These are phyloP conservation scores for Tringa solitaria DNA, from an alignment of 2,113 vertebrate species.

Conservation along the genomic window DNA sequence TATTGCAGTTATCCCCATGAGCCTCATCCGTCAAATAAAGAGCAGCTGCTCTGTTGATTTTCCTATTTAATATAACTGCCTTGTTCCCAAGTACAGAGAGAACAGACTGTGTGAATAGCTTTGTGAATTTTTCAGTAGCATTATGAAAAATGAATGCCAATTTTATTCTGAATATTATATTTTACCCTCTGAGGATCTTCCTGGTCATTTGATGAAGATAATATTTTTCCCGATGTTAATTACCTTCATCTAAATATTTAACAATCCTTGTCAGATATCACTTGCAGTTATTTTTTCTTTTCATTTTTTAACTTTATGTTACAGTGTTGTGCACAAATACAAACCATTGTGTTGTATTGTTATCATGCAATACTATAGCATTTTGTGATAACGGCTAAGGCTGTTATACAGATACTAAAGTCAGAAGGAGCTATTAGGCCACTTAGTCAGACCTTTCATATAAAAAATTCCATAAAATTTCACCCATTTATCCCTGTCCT, in stretches of 20 bases:
- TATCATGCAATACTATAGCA: not conserved
- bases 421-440: not conserved
- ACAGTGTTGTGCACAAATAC: not conserved
- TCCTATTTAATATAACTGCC: slow-evolving; percentile 34
- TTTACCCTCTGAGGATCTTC: not conserved
- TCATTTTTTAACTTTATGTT: not conserved
- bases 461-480: not conserved
- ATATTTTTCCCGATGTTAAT: slow-evolving; percentile 44
- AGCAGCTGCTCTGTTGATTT: slow-evolving; percentile 44
- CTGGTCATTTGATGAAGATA: slow-evolving; percentile 35
- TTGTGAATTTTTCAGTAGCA: slow-evolving; percentile 62
- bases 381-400: not conserved
- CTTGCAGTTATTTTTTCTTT: not conserved
- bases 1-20: slow-evolving; percentile 55
- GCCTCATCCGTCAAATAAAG: slow-evolving; percentile 58
- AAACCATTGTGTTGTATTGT: not conserved
- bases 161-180: slow-evolving; percentile 50
- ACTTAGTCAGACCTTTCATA: not conserved
- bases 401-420: not conserved
- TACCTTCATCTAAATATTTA: slow-evolving; percentile 40
- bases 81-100: slow-evolving; percentile 28
- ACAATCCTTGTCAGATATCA: not conserved
- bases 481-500: not conserved
- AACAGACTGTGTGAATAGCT: slow-evolving; percentile 27
- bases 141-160: slow-evolving; percentile 45